Percentiles rank a stretch among this genome's conserved stretches.
phyloP scores from a whole-genome alignment of 2,113 vertebrate genomes.

The Eclectus roratus region DNA sequence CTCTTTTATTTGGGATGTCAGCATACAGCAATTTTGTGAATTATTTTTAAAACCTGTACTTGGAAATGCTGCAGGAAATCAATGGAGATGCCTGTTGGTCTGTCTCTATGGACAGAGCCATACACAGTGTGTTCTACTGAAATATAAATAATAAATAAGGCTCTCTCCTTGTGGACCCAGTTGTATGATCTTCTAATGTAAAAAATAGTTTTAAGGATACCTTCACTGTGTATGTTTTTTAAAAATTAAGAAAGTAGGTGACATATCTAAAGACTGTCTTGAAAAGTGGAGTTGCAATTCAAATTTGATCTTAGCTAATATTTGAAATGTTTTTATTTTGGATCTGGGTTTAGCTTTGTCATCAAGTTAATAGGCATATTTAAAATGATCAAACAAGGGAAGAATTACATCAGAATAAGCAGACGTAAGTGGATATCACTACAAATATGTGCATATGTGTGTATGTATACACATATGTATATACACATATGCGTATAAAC shows the following conservation, averaged over 20 bases:
- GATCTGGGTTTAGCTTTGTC: not conserved
- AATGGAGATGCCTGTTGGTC: not conserved
- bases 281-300: not conserved
- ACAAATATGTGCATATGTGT: not conserved
- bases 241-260: not conserved
- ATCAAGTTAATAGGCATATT: not conserved
- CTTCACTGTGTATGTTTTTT: not conserved
- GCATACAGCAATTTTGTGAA: not conserved
- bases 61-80: not conserved
- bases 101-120: not conserved
- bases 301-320: not conserved
- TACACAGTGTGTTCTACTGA: not conserved
- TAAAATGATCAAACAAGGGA: not conserved
- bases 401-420: not conserved
- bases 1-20: not conserved
- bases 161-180: not conserved
- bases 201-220: not conserved
- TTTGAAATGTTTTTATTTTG: not conserved
- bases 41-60: not conserved
- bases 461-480: not conserved
- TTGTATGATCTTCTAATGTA: not conserved
- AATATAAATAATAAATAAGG: conserved; percentile 16
- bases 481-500: not conserved
- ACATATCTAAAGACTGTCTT: not conserved
- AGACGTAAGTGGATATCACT: not conserved